Evolutionary conservation across 2,797 vertebrate genomes (phyloP).

Genomic region (Pipistrellus nathusii): DNA sequence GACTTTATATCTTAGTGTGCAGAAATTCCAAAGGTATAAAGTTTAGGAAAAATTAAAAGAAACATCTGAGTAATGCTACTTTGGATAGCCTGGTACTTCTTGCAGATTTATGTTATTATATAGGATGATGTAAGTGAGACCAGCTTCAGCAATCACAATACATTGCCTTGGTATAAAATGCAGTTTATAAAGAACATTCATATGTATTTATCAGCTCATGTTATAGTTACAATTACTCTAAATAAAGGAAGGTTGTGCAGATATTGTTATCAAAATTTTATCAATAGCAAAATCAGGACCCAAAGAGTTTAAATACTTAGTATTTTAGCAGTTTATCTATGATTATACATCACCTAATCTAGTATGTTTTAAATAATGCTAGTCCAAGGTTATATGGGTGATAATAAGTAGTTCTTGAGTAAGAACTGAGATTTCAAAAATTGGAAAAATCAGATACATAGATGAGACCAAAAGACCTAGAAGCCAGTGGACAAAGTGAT

Average conservation of each 20-base stretch:
- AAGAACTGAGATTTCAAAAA: conserved; percentile 40
- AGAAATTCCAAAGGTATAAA: conserved; percentile 46
- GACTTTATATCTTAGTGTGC: conserved; percentile 65
- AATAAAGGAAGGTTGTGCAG: neutral
- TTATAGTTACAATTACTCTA: neutral
- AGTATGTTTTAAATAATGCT: neutral
- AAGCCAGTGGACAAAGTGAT: neutral
- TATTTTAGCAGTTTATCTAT: neutral
- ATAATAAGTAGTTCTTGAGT: neutral
- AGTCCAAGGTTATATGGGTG: neutral
- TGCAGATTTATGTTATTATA: neutral
- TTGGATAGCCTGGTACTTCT: conserved; percentile 31
- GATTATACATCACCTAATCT: neutral
- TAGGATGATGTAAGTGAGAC: neutral
- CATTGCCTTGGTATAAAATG: neutral
- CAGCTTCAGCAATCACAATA: neutral
- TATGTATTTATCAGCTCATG: neutral
- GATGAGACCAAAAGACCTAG: neutral
- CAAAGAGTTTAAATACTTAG: conserved; percentile 13
- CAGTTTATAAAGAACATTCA: conserved; percentile 3
- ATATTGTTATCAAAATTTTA: conserved; percentile 34
- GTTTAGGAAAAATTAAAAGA: conserved; percentile 66
- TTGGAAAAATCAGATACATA: neutral
- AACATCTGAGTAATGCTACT: neutral
- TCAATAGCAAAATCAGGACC: neutral